These are phyloP conservation scores for Catotricha subobsoleta DNA, from an alignment of 2,888 invertebrate genomes.

Conservation along the genomic window DNA sequence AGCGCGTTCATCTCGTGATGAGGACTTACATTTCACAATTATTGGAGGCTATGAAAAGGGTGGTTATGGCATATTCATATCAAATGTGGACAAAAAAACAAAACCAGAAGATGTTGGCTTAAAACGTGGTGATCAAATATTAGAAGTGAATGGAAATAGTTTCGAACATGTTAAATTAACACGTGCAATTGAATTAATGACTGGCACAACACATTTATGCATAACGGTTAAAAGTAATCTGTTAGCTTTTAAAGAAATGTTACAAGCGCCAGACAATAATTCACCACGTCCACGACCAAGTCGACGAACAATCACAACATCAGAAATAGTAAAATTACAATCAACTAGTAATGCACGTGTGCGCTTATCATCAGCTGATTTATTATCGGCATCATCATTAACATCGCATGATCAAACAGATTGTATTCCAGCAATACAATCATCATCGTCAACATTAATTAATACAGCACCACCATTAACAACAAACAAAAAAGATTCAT, in stretches of 20 bases:
- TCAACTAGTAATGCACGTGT: constrained; percentile 17
- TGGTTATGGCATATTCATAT: constrained; percentile 84
- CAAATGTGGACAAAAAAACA: constrained; percentile 81
- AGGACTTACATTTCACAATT: constrained; percentile 81
- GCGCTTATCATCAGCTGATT: constrained; percentile 57
- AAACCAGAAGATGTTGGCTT: constrained; percentile 92
- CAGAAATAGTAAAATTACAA: constrained; percentile 41
- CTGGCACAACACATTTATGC: constrained; percentile 86
- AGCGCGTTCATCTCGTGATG: constrained; percentile 82
- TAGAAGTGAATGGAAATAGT: constrained; percentile 95
- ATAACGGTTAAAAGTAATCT: constrained; percentile 95
- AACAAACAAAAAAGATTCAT: not conserved
- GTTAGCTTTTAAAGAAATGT: constrained; percentile 57
- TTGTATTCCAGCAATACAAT: constrained; percentile 15
- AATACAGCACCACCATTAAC: not conserved
- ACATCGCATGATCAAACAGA: constrained; percentile 22
- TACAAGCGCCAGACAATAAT: constrained; percentile 21
- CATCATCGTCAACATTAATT: constrained; percentile 1
- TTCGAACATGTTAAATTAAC: constrained; percentile 86
- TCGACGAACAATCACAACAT: constrained; percentile 27
- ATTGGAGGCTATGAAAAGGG: constrained; percentile 84
- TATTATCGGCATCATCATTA: constrained; percentile 18
- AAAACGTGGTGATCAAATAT: constrained; percentile 91
- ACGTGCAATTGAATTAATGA: constrained; percentile 80
- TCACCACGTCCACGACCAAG: constrained; percentile 53